These are phyloP conservation scores for Caenorhabditis japonica DNA, from an alignment of 2,888 invertebrate species.

Conservation along the genomic window DNA sequence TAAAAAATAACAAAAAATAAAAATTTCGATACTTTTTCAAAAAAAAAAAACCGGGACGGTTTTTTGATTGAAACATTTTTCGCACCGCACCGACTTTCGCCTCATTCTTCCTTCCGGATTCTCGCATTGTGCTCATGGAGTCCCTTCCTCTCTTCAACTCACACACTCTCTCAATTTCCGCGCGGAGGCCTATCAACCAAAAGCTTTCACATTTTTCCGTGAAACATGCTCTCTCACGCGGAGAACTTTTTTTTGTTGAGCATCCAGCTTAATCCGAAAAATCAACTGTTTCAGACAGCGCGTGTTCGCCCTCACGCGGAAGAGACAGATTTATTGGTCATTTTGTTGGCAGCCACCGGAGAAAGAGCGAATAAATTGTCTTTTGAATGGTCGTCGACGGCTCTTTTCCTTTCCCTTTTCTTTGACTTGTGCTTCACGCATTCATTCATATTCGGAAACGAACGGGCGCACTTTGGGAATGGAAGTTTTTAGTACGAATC, in stretches of 20 bases:
- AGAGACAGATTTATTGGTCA: neutral
- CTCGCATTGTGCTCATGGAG: neutral
- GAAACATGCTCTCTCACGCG: slow-evolving; percentile 43
- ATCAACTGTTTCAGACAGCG: slow-evolving; percentile 40
- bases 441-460: slow-evolving; percentile 15
- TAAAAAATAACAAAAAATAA: too few relatives aligned
- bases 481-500: neutral
- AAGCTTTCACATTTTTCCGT: slow-evolving; percentile 16
- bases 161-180: slow-evolving; percentile 30
- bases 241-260: slow-evolving; percentile 13
- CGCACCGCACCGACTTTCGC: slow-evolving; percentile 11
- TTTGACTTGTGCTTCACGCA: slow-evolving; percentile 14
- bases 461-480: neutral
- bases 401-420: neutral
- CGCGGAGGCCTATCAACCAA: slow-evolving; percentile 23
- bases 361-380: too few relatives aligned
- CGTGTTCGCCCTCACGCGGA: slow-evolving; percentile 6
- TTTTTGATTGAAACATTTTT: too few relatives aligned
- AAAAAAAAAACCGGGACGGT: too few relatives aligned
- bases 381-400: neutral
- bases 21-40: too few relatives aligned
- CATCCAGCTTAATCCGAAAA: slow-evolving; percentile 30
- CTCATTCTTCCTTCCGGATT: slow-evolving; percentile 1
- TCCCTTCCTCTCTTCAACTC: slow-evolving; percentile 17
- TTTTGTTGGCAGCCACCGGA: neutral